Base-by-base conservation (phyloP, 1,140 invertebrate species). In the Triops longicaudatus region DNA sequence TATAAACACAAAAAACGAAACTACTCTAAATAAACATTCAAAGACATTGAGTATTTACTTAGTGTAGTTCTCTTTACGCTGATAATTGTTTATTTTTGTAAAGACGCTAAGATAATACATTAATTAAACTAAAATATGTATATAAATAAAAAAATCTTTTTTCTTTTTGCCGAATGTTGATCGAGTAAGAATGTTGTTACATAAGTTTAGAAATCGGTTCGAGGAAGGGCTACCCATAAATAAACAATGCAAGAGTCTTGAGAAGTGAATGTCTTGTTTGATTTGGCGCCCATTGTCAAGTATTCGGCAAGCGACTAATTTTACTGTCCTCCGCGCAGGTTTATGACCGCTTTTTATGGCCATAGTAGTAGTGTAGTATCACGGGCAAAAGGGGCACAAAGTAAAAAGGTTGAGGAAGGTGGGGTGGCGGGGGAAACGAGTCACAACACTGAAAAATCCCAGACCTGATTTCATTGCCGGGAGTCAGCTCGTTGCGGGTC, bases 241-340 rank as follows among this genome's bases (percentile, higher is more conserved):
- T 63, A 63, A 22, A 63, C 14, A 14, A 10, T 37, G 2, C 14
- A 0, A 63, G 50, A 63, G 14, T 63, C 17, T 22, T 1, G 50
- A 22, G 50, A 22, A 63, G 50, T 63, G 50, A 63, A 63, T 63
- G 50, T 63, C 50, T 63, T 63, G 50, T 63, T 63, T 63, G 50
- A 63, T 63, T 63, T 63, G 50, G 50, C 50, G 14, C 50, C 50
- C 22, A 63, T 63, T 63, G 50, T 63, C 50, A 63, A 63, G 50
- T 9, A 63, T 63, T 63, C 50, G 50, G 50, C 50, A 63, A 63
- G 50, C 50, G 50, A 63, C 50, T 63, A 63, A 63, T 63, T 63
- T 63, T 63, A 63, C 10, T 63, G 50, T 63, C 50, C 50, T 22
- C 50, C 22, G 50, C 17, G 50, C 31, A 37, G 50, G 50, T 63